Evolutionary conservation across 1,140 invertebrate species (phyloP), one percentile per base, ranked within the genome.

Genomic region (Rhopalosiphum maidis): DNA sequence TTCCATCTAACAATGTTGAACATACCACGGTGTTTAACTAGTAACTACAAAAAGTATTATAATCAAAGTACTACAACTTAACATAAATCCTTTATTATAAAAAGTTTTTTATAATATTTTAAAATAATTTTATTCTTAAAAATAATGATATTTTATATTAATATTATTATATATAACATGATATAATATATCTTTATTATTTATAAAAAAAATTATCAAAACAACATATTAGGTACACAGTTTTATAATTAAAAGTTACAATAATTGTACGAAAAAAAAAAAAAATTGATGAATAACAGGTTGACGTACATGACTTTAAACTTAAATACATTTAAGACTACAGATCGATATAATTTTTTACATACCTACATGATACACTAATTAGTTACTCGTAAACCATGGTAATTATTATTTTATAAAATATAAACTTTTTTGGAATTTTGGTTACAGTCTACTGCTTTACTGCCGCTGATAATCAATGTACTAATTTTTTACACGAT

Each of bases 111-210:
- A n/a, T n/a, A n/a, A 25, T 51, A 25, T 54, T 35, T 37, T 54
- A 37, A 54, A 89, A 89, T 54, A 55, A 54, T 55, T 55, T 0
- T 48, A 51, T 51, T 88, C 35, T 89, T 89, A 89, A 89, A 54
- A 68, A 43, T 90, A 90, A 90, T 68, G 54, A 90, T 90, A 43
- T 60, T 90, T 68, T n/a, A 60, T 43, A 68, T 43, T 68, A n/a
- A n/a, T n/a, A n/a, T n/a, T n/a, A n/a, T n/a, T n/a, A n/a, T n/a
- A 30, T 41, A 41, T 41, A 41, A 41, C 41, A 41, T 41, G 2
- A 30, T 30, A 11, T 60, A 60, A 68, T 68, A 22, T 77, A n/a
- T 41, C 41, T 41, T 18, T n/a, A 18, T 0, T n/a, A 77, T 9
- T 77, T 77, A n/a, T n/a, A 18, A n/a, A n/a, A 77, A 6, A 35